Percentiles rank a stretch among this genome's conserved stretches.
Conservation (phyloP, 2,797 vertebrate species). For the Dryobates pubescens region DNA sequence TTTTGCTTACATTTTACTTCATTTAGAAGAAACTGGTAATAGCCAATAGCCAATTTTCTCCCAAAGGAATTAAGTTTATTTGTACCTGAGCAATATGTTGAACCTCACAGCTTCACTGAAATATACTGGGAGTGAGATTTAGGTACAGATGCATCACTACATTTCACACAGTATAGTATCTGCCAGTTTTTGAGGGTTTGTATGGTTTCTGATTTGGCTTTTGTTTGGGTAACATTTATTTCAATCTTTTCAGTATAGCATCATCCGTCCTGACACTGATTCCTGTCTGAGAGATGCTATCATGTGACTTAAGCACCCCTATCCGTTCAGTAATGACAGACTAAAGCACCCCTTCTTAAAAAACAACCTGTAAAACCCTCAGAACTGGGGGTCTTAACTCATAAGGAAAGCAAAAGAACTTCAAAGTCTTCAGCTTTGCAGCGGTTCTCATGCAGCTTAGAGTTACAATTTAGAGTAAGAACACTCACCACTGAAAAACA, state of each 20-base stretch:
- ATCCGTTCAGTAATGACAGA: not conserved
- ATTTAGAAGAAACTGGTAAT: not conserved
- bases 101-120: not conserved
- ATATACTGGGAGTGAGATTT: not conserved
- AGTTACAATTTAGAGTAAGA: constrained; percentile 19
- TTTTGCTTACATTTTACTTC: not conserved
- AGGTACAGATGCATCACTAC: not conserved
- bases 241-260: not conserved
- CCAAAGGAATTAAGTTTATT: not conserved
- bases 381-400: not conserved
- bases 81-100: not conserved
- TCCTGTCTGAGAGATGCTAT: not conserved
- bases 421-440: not conserved
- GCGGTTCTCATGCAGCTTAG: not conserved
- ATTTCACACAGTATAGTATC: not conserved
- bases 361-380: not conserved
- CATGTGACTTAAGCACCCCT: not conserved
- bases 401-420: not conserved
- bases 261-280: not conserved
- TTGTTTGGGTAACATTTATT: not conserved
- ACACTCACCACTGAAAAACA: constrained; percentile 95
- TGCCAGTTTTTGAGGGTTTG: not conserved
- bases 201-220: not conserved
- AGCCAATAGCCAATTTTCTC: not conserved
- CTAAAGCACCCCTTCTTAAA: not conserved